A percentile compares a stretch with the other conserved stretches of the same genome.
These are phyloP conservation scores for Onychorhynchus coronatus DNA, from an alignment of 2,113 vertebrate species.

Conservation along the genomic window DNA sequence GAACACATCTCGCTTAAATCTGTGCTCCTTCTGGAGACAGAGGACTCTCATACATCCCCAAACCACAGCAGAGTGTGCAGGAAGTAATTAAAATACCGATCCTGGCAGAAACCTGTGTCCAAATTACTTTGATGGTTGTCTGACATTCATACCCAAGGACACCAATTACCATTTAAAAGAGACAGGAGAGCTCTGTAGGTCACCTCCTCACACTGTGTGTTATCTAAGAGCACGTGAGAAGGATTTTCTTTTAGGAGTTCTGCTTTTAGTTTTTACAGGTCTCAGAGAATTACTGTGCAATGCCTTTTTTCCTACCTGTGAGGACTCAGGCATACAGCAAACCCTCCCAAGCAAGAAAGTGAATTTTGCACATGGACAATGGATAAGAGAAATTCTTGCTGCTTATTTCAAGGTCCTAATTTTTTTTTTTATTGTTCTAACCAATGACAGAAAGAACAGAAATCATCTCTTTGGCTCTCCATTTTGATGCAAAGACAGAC, in stretches of 20 bases:
- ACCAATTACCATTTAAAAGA: background rate
- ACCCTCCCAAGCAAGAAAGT: background rate
- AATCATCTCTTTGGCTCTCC: background rate
- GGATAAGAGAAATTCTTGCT: background rate
- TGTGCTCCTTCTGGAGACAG: background rate
- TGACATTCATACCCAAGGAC: background rate
- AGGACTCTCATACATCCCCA: background rate
- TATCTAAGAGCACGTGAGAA: background rate
- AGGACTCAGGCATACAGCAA: background rate
- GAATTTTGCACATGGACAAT: background rate
- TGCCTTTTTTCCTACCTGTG: background rate
- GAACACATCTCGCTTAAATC: background rate
- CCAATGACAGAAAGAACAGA: background rate
- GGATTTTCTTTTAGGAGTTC: background rate
- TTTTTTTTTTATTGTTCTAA: background rate
- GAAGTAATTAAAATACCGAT: background rate
- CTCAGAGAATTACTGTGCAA: background rate
- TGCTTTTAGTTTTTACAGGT: background rate
- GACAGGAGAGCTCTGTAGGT: background rate
- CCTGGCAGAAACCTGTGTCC: background rate
- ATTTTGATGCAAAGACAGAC: background rate
- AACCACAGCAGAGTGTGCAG: background rate
- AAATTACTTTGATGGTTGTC: background rate
- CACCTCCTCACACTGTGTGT: background rate
- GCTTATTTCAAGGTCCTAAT: background rate